phyloP scores from a whole-genome alignment of 2,113 vertebrate genomes.

The Fukomys damarensis region DNA sequence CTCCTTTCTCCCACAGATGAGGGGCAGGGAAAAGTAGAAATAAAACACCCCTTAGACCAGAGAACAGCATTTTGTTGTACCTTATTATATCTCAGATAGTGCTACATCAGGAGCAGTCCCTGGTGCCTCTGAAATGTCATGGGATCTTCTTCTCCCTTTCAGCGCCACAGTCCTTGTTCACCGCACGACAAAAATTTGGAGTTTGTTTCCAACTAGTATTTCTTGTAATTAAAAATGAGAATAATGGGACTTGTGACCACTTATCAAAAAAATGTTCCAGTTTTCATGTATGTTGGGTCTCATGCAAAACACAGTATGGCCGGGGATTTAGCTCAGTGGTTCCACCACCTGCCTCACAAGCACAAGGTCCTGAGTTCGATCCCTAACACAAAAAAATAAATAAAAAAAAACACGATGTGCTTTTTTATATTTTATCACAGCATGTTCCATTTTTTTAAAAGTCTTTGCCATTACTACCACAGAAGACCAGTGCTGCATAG shows the following conservation, averaged over 20 bases:
- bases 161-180: neutral
- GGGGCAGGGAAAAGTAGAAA: neutral
- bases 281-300: neutral
- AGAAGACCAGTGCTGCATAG: neutral
- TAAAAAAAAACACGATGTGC: neutral
- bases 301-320: neutral
- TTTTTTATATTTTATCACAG: neutral
- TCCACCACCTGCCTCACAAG: too few species aligned
- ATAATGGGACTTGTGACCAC: neutral
- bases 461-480: neutral
- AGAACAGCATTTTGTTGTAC: neutral
- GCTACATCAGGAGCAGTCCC: neutral
- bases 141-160: neutral
- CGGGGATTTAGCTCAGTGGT: too few species aligned
- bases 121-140: neutral
- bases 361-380: too few species aligned
- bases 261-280: neutral
- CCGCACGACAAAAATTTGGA: neutral
- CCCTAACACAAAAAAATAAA: too few species aligned
- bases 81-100: neutral
- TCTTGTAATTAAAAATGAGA: neutral
- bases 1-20: neutral
- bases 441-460: conserved; percentile 5
- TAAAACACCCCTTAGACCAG: neutral
- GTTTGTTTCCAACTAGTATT: neutral